Percentiles rank a stretch among this genome's conserved stretches.
phyloP scores from a whole-genome alignment of 2,797 vertebrate species.

The Amazona finschi region DNA sequence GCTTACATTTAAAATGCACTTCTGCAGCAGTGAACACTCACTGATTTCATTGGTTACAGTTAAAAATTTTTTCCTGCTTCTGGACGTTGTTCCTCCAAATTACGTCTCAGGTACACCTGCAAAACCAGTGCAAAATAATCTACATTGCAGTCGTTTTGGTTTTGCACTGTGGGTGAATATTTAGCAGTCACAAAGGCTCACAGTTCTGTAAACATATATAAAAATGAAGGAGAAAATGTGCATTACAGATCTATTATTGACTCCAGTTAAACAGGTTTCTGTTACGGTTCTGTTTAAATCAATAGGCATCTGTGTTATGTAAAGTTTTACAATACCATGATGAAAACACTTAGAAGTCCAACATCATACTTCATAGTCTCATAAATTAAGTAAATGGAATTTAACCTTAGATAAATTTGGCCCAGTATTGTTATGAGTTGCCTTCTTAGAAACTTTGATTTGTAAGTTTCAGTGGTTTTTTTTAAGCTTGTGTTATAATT shows the following conservation, averaged over 20 bases:
- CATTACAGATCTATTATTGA: background rate
- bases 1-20: background rate
- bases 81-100: background rate
- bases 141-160: background rate
- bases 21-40: accelerated
- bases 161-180: background rate
- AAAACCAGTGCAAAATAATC: background rate
- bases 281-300: background rate
- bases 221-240: background rate
- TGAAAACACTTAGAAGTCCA: background rate
- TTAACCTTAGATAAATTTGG: background rate
- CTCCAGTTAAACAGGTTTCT: background rate
- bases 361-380: background rate
- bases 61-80: background rate
- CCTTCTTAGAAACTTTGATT: background rate
- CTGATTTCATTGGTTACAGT: background rate
- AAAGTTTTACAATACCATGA: background rate
- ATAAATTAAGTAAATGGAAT: background rate
- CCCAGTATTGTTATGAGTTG: background rate
- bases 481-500: background rate
- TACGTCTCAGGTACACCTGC: background rate
- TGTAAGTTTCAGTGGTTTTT: background rate
- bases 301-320: background rate
- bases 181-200: background rate
- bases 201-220: background rate